Conservation (phyloP, 2,797 vertebrate genomes). For the Gallinago nigripennis region DNA sequence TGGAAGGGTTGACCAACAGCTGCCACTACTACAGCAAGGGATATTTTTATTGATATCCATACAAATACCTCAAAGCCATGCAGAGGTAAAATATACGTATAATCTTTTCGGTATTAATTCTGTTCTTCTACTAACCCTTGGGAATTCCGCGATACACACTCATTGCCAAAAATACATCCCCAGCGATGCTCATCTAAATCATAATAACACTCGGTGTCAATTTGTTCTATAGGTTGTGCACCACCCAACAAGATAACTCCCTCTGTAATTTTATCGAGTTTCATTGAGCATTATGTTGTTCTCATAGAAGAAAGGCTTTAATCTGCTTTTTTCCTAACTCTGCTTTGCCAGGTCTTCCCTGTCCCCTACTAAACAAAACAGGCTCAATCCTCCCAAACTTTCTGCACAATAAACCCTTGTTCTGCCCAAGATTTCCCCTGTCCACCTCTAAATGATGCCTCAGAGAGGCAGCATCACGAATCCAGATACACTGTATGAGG, state of each 20-base stretch:
- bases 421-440: neutral
- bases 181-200: neutral
- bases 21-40: neutral
- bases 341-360: neutral
- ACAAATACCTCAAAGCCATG: neutral
- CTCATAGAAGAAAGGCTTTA: neutral
- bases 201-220: neutral
- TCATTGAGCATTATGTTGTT: neutral
- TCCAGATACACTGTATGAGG: neutral
- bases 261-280: neutral
- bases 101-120: neutral
- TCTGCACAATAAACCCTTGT: neutral
- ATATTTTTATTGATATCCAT: neutral
- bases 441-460: neutral
- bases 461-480: neutral
- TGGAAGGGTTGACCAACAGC: neutral
- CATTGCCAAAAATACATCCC: neutral
- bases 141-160: neutral
- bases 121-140: neutral
- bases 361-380: neutral
- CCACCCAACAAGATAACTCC: neutral
- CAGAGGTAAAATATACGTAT: neutral
- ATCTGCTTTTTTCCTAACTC: neutral
- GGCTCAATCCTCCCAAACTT: neutral
- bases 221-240: neutral